A percentile compares a stretch with the other conserved stretches of the same genome.
Evolutionary conservation across 2,113 vertebrate species (phyloP).

Genomic region (Pseudorasbora parva): DNA sequence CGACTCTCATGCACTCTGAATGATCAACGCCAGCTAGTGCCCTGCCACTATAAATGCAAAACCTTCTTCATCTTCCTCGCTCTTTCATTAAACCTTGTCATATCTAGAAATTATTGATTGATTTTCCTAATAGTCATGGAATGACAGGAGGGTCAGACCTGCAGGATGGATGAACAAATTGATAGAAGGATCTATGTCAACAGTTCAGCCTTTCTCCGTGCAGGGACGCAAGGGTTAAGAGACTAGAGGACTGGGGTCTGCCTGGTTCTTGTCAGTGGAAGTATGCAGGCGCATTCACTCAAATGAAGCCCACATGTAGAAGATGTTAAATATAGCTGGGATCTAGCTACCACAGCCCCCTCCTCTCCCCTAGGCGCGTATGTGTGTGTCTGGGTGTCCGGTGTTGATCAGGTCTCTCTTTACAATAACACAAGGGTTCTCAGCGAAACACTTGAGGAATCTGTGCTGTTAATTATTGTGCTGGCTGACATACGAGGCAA

Average conservation of each 20-base stretch:
- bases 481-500: not conserved
- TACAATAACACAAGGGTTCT: slow-evolving; percentile 16
- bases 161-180: not conserved
- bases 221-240: slow-evolving; percentile 47
- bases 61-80: not conserved
- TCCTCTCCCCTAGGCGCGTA: slow-evolving; percentile 36
- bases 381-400: slow-evolving; percentile 50
- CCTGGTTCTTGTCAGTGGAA: slow-evolving; percentile 61
- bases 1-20: not conserved
- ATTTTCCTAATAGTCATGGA: not conserved
- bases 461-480: not conserved
- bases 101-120: not conserved
- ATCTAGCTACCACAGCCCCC: slow-evolving; percentile 57
- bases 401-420: slow-evolving; percentile 19
- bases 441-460: not conserved
- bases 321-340: slow-evolving; percentile 75
- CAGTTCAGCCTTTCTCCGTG: not conserved
- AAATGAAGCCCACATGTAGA: slow-evolving; percentile 75
- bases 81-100: not conserved
- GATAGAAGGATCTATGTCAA: not conserved
- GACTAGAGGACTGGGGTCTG: slow-evolving; percentile 23
- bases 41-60: not conserved
- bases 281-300: slow-evolving; percentile 65
- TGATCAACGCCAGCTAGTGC: not conserved
- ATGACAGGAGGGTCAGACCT: not conserved